phyloP scores from a whole-genome alignment of 2,888 invertebrate genomes.

The Crioceris asparagi region DNA sequence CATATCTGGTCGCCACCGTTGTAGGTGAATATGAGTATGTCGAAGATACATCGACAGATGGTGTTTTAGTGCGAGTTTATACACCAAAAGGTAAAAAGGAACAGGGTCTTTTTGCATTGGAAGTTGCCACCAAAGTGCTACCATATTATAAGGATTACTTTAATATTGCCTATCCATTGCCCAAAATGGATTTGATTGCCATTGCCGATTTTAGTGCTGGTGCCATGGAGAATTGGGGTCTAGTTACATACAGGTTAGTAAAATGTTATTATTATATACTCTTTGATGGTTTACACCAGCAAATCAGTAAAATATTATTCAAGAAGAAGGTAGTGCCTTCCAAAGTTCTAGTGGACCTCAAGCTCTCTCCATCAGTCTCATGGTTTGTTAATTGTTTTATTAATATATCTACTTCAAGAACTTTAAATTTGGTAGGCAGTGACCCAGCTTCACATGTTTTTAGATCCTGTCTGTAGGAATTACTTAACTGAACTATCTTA shows the following conservation, averaged over 20 bases:
- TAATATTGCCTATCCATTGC: constrained; percentile 86
- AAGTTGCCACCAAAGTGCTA: constrained; percentile 83
- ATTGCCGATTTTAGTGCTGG: constrained; percentile 92
- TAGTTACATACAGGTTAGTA: constrained; percentile 62
- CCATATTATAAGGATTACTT: constrained; percentile 95
- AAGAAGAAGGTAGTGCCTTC: too few species aligned
- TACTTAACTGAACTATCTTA: too few species aligned
- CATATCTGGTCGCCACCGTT: constrained; percentile 87
- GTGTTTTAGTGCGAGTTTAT: constrained; percentile 70
- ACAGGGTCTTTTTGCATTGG: constrained; percentile 83
- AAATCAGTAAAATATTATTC: too few species aligned
- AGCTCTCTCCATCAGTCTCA: too few species aligned
- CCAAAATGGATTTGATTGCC: constrained; percentile 93
- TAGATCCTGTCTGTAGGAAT: too few species aligned
- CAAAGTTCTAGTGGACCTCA: too few species aligned
- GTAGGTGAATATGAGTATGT: constrained; percentile 93
- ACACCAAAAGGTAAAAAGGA: constrained; percentile 85
- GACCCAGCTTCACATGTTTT: too few species aligned
- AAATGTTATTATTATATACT: not conserved
- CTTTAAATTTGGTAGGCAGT: too few species aligned
- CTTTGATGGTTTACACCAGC: not conserved
- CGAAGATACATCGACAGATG: constrained; percentile 73
- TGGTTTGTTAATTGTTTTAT: too few species aligned
- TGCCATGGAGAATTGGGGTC: constrained; percentile 98
- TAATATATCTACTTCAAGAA: too few species aligned